Base-by-base conservation (phyloP, 2,888 invertebrate species). In the Myathropa florea region DNA sequence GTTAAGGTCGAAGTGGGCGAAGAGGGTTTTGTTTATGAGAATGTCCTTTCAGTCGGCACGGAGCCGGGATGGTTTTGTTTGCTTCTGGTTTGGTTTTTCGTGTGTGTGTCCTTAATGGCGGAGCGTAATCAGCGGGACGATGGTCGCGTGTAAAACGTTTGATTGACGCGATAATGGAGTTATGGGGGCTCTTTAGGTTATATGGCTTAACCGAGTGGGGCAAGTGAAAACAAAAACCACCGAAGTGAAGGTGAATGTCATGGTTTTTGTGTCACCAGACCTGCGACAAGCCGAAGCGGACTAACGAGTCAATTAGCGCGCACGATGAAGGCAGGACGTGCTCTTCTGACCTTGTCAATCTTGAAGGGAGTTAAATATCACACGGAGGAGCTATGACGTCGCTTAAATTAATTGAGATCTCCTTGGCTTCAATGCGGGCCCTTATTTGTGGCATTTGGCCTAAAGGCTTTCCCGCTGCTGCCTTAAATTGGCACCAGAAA, bases 121-220 rank as follows among this genome's bases (percentile, higher is more conserved):
- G 9, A 4, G 28, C n/a, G n/a, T 72, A 28, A 53, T 63, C 18
- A 18, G 24, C 6, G 14, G 21, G 21, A 33, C 14, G 33, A 6
- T n/a, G 4, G 46, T 46, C 28, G 46, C 75, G 65, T 59, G 65
- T 36, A n/a, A 26, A 57, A 26, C 46, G 46, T 59, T 3, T 26
- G 24, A 59, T 65, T 21, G 59, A 24, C n/a, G 65, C 21, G 46
- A 59, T 30, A 57, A 26, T 73, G 21, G 21, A 57, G 33, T 55
- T 33, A 24, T 24, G 23, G 4, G 9, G 3, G 21, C 28, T 28
- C 18, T 65, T 65, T 26, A 3, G 9, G 36, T n/a, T 39, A 57
- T 57, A 65, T 64, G 14, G 21, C 65, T 67, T 30, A 75, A 75
- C 65, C 26, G n/a, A 46, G 59, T 30, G 1, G 4, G 28, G 12